Evolutionary conservation across 2,113 vertebrate genomes (phyloP).

Genomic region (Anas platyrhynchos): DNA sequence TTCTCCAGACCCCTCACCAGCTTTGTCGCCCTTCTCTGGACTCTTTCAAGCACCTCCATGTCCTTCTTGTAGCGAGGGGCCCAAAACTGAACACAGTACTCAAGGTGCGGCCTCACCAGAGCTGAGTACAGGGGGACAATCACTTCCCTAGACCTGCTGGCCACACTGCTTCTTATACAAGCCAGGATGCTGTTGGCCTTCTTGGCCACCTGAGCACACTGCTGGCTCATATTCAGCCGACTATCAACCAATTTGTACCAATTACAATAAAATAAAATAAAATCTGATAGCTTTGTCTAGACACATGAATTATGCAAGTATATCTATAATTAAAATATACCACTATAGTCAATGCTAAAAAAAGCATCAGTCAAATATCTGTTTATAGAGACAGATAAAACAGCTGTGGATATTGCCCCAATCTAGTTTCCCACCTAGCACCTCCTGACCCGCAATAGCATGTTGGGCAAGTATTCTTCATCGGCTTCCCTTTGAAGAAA

Average conservation of each 20-base stretch:
- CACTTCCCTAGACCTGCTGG: too few species aligned
- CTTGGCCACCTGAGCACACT: too few species aligned
- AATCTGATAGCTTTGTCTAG: not conserved
- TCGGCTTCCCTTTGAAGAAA: not conserved
- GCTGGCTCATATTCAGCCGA: too few species aligned
- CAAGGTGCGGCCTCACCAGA: too few species aligned
- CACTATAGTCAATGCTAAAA: not conserved
- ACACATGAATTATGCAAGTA: not conserved
- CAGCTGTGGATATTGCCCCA: not conserved
- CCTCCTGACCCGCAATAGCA: not conserved
- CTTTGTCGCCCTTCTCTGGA: too few species aligned
- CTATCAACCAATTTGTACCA: not conserved
- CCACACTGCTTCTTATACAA: too few species aligned
- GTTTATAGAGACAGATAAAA: not conserved
- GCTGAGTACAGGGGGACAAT: too few species aligned
- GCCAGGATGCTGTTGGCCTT: too few species aligned
- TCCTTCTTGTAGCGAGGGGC: too few species aligned
- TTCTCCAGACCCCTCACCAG: too few species aligned
- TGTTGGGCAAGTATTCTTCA: not conserved
- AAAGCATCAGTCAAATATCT: not conserved
- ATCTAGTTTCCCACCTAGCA: not conserved
- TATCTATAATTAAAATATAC: not conserved
- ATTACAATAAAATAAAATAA: not conserved
- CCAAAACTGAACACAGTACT: too few species aligned
- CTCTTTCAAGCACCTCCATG: too few species aligned